Evolutionary conservation across 2,113 vertebrate species (phyloP), one percentile per base, ranked within the genome.

Genomic region (Motacilla tschutschensis): DNA sequence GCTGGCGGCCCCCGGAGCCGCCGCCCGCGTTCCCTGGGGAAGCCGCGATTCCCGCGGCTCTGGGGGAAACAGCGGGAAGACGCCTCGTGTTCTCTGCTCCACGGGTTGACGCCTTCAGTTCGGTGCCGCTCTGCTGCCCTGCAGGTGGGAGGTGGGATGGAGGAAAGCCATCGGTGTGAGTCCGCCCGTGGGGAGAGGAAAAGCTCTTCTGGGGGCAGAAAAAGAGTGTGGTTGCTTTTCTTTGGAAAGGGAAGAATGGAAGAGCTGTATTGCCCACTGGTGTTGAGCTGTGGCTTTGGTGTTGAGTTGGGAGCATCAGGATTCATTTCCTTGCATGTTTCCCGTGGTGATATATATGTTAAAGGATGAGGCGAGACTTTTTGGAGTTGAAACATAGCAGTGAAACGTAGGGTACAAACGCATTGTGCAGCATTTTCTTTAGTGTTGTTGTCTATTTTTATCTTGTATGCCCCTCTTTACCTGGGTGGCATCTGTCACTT

Each of bases 51-150:
- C 55, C 46, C 6, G 6, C 9, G 10, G 38, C 71, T 19, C 33
- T 1, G 41, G 8, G 35, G 48, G 21, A 14, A 0, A 0, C 7
- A 0, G 36, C 0, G n/a, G 48, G 17, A 14, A 8, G 19, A 0
- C 1, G 1, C 28, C 28, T 26, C 8, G 18, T 17, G 26, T 18
- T 5, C 24, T 35, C 20, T 1, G 2, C 16, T 21, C 26, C 28
- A 0, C 2, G 70, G 5, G 8, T 1, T 41, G 57, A 0, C 2
- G 4, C 33, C 35, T 41, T 26, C 40, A 0, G 28, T 2, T 14
- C 7, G 5, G 25, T 4, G 66, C 51, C 1, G 10, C 57, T 28
- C 9, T 17, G 41, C 43, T 60, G 10, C 1, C 8, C 26, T 15
- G 50, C 12, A 1, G 54, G 48, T 12, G 51, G 55, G 10, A 31